A percentile compares a stretch with the other conserved stretches of the same genome.
These are phyloP conservation scores for Patella depressa DNA, from an alignment of 2,888 invertebrate genomes.

Conservation along the genomic window DNA sequence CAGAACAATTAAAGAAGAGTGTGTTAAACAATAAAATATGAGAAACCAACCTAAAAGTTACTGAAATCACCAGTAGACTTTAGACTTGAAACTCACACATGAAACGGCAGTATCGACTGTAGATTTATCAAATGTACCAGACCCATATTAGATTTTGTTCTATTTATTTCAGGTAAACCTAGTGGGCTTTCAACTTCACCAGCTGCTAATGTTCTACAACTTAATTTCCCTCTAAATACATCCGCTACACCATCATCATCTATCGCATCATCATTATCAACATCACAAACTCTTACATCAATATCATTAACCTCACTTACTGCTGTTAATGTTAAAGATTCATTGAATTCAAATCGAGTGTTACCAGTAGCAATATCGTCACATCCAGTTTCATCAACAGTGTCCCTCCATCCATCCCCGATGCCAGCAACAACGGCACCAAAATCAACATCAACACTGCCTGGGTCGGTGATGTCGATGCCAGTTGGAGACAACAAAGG, in stretches of 20 bases:
- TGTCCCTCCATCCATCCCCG: slow-evolving; percentile 25
- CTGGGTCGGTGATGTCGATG: slow-evolving; percentile 20
- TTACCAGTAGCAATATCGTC: neutral
- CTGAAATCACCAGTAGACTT: too few species aligned
- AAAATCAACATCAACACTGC: slow-evolving; percentile 18
- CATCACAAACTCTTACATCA: slow-evolving; percentile 35
- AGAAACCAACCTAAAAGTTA: too few species aligned
- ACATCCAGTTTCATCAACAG: slow-evolving; percentile 18
- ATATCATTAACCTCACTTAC: slow-evolving; percentile 37
- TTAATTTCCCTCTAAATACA: slow-evolving; percentile 64
- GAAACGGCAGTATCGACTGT: too few species aligned
- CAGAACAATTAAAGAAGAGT: too few species aligned
- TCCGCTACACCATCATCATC: slow-evolving; percentile 28
- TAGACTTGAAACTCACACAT: too few species aligned
- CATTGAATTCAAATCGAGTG: slow-evolving; percentile 8
- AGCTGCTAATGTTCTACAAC: slow-evolving; percentile 66
- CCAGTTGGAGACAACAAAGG: slow-evolving; percentile 13
- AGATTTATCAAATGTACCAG: too few species aligned
- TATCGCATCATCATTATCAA: slow-evolving; percentile 33
- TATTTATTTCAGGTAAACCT: slow-evolving; percentile 54
- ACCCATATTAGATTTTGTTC: neutral
- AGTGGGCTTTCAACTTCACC: slow-evolving; percentile 67
- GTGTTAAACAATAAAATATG: too few species aligned
- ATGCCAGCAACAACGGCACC: slow-evolving; percentile 30
- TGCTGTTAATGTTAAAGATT: slow-evolving; percentile 17